Base-by-base conservation (phyloP, 2,888 invertebrate genomes). In the Oligia strigilis region DNA sequence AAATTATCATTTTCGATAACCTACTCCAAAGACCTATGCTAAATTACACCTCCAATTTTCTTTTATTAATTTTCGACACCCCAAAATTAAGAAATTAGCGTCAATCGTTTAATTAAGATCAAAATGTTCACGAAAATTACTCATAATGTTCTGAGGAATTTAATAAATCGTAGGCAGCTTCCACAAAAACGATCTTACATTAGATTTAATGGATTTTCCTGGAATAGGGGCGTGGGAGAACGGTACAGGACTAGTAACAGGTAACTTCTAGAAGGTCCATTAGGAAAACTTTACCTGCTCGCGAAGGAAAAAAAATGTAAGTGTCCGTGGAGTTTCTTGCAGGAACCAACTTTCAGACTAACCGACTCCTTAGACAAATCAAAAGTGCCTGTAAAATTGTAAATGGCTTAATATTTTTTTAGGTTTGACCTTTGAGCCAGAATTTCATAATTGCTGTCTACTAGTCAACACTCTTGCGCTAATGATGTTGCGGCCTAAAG, bases 191-290 rank as follows among this genome's bases (percentile, higher is more conserved):
- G 77, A 80, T 78, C 75, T 78, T 75, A 78, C 77, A 43, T 79
- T 79, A 70, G 58, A 77, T 79, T 72, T 71, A 77, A 79, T 77
- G 82, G 79, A 72, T 79, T 52, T 85, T 78, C 79, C 14, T 55
- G 64, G 81, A 62, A 77, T 9, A 55, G 62, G 66, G 46, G 76
- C 19, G 55, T 9, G 60, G 9, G 13, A 29, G 49, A 1, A 19
- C 55, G 40, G 40, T 19, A 52, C 58, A 19, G 19, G 11, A 23
- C 62, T 36, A 62, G 36, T 14, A 8, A 29, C 70, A 71, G 60
- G 52, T 13, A 23, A 72, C 8, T 4, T 58, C 1, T 60, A 84
- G 81, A 76, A 84, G 81, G 81, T 76, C 5, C 29, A 81, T 29
- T 55, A 40, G 1, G 14, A 14, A 73, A 80, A 69, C 14, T 55